Evolutionary conservation across 2,113 vertebrate species (phyloP), one percentile per base, ranked within the genome.

Genomic region (Corythornis cristatus): DNA sequence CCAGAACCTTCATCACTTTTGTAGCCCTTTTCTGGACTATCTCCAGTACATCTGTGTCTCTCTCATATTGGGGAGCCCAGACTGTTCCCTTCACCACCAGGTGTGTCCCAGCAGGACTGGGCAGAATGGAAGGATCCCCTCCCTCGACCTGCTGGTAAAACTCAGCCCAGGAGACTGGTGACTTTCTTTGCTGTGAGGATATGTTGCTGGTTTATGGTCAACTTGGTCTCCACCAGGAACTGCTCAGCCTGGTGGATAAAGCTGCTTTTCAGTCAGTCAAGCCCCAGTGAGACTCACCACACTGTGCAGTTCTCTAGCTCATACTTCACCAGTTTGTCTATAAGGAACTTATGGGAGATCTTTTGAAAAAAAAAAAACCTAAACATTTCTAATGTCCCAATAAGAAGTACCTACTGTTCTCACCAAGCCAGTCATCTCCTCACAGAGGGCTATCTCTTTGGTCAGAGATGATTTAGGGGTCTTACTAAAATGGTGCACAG

Each of bases 381-480:
- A 37, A 71, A 4, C 26, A 4, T 71, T 73, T 8, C 42, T 62
- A 29, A 33, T 2, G 1, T 70, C 65, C 43, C 0, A 0, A 8
- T 26, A 26, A 66, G 35, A 37, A 66, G 16, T 37, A 62, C 6
- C 8, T 43, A 4, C 42, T 74, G 37, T 37, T 71, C 84, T 78
- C 31, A 50, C 28, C 0, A 3, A 64, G 70, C 42, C 35, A 35
- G 11, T 48, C 42, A 25, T 54, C 26, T 73, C 6, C 11, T 19
- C 0, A 0, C 3, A 26, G 57, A 71, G 22, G 25, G 3, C 42
- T 76, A 5, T 65, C 4, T 2, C 3, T 29, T 50, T 48, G 58
- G 29, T 48, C 65, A 70, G 25, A 28, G 31, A 10, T 77, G 31
- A 67, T 66, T 62, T 50, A 50, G 43, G 22, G 35, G 15, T 76